Percentiles rank a stretch among this genome's conserved stretches.
Evolutionary conservation across 2,888 invertebrate genomes (phyloP).

Genomic region (Drosophila kanekoi): DNA sequence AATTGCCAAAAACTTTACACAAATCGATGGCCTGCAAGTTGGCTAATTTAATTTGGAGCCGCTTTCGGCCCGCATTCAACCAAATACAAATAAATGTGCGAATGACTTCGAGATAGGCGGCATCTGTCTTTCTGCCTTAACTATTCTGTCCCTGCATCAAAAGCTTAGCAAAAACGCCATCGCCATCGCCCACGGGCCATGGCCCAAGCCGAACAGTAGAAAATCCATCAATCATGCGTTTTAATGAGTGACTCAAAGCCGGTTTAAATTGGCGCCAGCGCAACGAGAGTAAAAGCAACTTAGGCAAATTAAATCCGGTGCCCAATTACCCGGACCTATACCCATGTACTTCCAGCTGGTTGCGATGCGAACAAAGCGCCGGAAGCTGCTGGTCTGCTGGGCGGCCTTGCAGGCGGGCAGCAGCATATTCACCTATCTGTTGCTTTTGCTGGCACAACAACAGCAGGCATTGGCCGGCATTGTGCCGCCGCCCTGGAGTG

Average conservation of each 20-base stretch:
- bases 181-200: constrained; percentile 11
- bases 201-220: constrained; percentile 31
- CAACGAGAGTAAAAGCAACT: constrained; percentile 25
- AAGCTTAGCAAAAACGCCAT: constrained; percentile 32
- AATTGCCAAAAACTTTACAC: constrained; percentile 28
- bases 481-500: constrained; percentile 94
- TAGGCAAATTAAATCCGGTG: constrained; percentile 16
- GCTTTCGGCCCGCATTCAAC: constrained; percentile 23
- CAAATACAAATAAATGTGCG: constrained; percentile 7
- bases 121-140: constrained; percentile 1
- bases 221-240: constrained; percentile 69
- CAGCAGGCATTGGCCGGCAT: constrained; percentile 85
- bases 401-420: constrained; percentile 74
- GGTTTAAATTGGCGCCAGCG: constrained; percentile 25
- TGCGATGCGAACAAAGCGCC: constrained; percentile 71
- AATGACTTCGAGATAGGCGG: neutral
- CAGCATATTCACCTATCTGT: constrained; percentile 65
- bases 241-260: constrained; percentile 54
- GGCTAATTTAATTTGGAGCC: constrained; percentile 72
- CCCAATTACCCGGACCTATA: constrained; percentile 23
- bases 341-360: constrained; percentile 14
- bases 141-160: constrained; percentile 12
- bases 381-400: constrained; percentile 75
- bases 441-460: constrained; percentile 56
- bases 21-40: constrained; percentile 44